Conservation (phyloP, 2,113 vertebrate species). For the Chascanopsetta lugubris region DNA sequence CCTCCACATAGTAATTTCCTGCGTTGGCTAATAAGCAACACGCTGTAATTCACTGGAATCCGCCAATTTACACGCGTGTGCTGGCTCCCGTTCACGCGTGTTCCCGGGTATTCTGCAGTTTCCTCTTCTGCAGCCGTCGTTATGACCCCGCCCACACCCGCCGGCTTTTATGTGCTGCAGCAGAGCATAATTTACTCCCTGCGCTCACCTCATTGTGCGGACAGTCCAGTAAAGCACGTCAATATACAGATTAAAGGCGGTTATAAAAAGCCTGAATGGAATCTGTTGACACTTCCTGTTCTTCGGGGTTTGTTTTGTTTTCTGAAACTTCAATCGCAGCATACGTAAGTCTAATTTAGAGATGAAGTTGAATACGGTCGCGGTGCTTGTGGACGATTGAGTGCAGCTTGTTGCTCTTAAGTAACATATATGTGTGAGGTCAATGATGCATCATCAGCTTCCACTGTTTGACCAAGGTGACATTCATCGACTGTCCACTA, state of each 20-base stretch:
- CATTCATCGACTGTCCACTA: no score
- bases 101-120: no score
- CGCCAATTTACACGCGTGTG: background rate
- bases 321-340: constrained; percentile 4
- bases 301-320: background rate
- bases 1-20: constrained; percentile 18
- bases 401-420: background rate
- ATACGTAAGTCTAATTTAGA: no score
- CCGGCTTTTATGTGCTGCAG: constrained; percentile 11
- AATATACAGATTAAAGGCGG: background rate
- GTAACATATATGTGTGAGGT: constrained; percentile 12
- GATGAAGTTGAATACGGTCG: no score
- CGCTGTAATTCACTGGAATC: background rate
- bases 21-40: constrained; percentile 13
- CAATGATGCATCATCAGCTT: constrained; percentile 14
- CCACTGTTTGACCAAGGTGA: background rate
- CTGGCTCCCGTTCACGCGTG: no score
- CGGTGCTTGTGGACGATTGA: no score
- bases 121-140: background rate
- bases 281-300: no score
- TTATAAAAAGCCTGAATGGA: no score
- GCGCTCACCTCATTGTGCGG: background rate
- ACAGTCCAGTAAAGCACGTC: background rate
- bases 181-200: constrained; percentile 13
- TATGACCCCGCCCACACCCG: no score